phyloP scores from a whole-genome alignment of 1,140 invertebrate species.

The Drosophila orena region DNA sequence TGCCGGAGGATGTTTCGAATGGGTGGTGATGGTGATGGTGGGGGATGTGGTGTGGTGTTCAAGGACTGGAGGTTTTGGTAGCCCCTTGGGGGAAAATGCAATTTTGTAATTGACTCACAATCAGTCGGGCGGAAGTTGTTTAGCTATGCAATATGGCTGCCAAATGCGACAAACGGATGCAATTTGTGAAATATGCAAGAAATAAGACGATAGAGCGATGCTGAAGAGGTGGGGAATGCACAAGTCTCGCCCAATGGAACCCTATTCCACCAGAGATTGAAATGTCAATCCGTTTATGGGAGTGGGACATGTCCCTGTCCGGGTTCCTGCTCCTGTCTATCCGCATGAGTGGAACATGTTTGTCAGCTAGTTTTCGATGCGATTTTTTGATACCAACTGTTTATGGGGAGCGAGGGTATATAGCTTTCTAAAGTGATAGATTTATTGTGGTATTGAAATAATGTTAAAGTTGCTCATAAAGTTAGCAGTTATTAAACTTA shows the following conservation, averaged over 20 bases:
- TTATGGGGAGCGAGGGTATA: not conserved
- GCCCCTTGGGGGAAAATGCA: constrained; percentile 33
- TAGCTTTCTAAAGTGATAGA: not conserved
- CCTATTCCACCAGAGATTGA: constrained; percentile 46
- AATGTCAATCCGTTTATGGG: constrained; percentile 55
- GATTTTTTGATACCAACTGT: constrained; percentile 17
- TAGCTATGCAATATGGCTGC: constrained; percentile 59
- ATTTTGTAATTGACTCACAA: constrained; percentile 65
- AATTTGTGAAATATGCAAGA: constrained; percentile 62
- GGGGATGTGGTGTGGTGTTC: too few relatives aligned
- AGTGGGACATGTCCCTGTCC: constrained; percentile 19
- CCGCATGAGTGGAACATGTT: constrained; percentile 34
- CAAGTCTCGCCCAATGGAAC: constrained; percentile 11
- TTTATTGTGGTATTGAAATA: not conserved
- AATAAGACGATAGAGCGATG: constrained; percentile 47
- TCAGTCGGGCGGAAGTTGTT: constrained; percentile 61
- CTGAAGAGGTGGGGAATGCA: constrained; percentile 4
- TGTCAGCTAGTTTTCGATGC: constrained; percentile 47
- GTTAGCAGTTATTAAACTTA: not conserved
- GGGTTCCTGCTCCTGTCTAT: constrained; percentile 26
- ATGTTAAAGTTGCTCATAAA: not conserved
- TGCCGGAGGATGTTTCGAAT: not conserved
- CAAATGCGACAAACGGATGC: constrained; percentile 63
- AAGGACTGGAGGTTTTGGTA: not conserved
- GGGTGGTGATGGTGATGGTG: not conserved